These are phyloP conservation scores for Parazoanthus atlanticus DNA, from an alignment of 92 coral and sea anemone species.

Conservation along the genomic window DNA sequence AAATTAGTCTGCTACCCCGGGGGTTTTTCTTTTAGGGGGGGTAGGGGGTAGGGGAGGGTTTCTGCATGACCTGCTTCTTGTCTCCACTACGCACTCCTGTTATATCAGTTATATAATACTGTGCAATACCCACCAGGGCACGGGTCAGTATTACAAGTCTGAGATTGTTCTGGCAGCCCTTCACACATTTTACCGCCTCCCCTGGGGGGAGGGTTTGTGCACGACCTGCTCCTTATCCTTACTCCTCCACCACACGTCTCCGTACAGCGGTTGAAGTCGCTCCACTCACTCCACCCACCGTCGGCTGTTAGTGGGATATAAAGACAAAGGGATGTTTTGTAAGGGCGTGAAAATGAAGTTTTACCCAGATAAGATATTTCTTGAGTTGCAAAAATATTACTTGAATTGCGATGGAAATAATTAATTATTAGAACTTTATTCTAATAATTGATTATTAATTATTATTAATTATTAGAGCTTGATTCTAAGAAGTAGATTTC, in stretches of 20 bases:
- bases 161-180: not conserved
- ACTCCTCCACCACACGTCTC: slow-evolving; percentile 15
- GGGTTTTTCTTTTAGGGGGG: no score
- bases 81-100: not conserved
- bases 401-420: no score
- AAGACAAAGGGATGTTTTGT: not conserved
- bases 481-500: no score
- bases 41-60: no score
- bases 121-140: not conserved
- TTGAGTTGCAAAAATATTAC: no score
- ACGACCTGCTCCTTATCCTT: not conserved
- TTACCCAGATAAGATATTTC: no score
- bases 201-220: slow-evolving; percentile 24
- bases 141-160: not conserved
- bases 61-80: no score
- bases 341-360: no score
- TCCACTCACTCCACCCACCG: slow-evolving; percentile 16
- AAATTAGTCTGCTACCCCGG: no score
- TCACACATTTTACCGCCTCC: slow-evolving; percentile 2
- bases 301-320: not conserved
- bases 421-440: no score
- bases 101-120: not conserved
- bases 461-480: no score
- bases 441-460: no score
- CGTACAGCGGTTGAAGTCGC: not conserved